A percentile compares a stretch with the other conserved stretches of the same genome.
Evolutionary conservation across 2,888 invertebrate species (phyloP).

Genomic region (Thecophora atra): DNA sequence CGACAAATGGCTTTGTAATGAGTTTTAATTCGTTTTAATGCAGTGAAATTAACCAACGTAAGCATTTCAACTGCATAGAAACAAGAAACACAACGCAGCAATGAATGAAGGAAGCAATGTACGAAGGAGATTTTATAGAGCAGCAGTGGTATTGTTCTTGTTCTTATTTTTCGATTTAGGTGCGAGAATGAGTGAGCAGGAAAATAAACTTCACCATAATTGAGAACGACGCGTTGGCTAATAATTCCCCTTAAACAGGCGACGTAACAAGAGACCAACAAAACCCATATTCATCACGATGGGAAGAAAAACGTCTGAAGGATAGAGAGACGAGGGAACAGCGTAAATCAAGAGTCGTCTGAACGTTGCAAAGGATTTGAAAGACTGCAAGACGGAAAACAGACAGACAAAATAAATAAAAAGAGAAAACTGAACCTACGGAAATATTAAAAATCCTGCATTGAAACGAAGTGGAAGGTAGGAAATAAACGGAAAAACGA

Average conservation of each 20-base stretch:
- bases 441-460: constrained; percentile 35
- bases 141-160: neutral
- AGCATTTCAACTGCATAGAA: too few relatives aligned
- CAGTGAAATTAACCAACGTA: too few relatives aligned
- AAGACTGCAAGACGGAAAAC: neutral
- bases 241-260: neutral
- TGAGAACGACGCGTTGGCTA: constrained; percentile 8
- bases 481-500: constrained; percentile 13
- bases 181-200: constrained; percentile 18
- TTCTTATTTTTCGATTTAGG: neutral
- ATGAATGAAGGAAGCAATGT: too few relatives aligned
- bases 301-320: neutral
- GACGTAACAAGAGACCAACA: too few relatives aligned
- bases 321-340: neutral
- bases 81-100: too few relatives aligned
- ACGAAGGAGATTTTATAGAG: too few relatives aligned
- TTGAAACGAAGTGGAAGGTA: constrained; percentile 27
- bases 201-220: constrained; percentile 27
- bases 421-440: constrained; percentile 13
- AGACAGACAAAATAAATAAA: neutral
- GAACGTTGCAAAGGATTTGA: neutral
- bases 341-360: neutral
- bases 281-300: too few relatives aligned
- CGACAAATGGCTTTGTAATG: constrained; percentile 34
- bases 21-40: constrained; percentile 29